phyloP scores from a whole-genome alignment of 1,140 invertebrate genomes.

The Habropoda laboriosa region DNA sequence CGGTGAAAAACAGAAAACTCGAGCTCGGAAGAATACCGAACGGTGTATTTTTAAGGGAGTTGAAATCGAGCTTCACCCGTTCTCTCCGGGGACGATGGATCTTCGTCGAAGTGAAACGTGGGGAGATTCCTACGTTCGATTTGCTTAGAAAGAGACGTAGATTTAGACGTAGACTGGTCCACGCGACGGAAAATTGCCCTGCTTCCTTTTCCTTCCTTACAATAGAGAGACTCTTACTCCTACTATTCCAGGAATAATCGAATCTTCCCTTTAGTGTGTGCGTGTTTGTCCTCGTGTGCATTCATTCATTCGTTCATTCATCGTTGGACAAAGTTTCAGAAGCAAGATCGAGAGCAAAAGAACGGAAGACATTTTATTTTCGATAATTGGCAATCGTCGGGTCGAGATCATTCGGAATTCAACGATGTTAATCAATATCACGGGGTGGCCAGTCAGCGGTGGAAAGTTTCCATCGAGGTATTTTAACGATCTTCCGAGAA shows the following conservation, averaged over 20 bases:
- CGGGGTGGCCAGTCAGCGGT: constrained; percentile 1
- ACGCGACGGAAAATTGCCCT: neutral
- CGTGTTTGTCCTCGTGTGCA: neutral
- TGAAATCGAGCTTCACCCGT: neutral
- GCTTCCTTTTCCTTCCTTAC: neutral
- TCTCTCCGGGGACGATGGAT: neutral
- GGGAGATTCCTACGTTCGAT: too few species aligned
- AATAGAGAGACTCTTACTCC: too few species aligned
- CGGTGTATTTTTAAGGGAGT: neutral
- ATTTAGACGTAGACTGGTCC: too few species aligned
- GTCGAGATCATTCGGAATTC: constrained; percentile 3
- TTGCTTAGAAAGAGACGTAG: neutral
- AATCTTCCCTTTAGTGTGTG: too few species aligned
- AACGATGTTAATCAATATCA: constrained; percentile 32
- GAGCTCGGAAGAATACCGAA: constrained; percentile 16
- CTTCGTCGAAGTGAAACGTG: neutral
- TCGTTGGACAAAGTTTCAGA: too few species aligned
- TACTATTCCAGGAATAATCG: neutral
- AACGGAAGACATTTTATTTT: constrained; percentile 26
- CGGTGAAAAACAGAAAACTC: constrained; percentile 51
- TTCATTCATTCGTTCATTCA: constrained; percentile 1
- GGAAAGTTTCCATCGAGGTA: constrained; percentile 47
- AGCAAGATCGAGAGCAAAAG: neutral
- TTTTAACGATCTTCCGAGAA: constrained; percentile 59
- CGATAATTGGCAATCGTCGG: constrained; percentile 35